Evolutionary conservation across 2,888 invertebrate species (phyloP).

Genomic region (Prosapia bicincta): DNA sequence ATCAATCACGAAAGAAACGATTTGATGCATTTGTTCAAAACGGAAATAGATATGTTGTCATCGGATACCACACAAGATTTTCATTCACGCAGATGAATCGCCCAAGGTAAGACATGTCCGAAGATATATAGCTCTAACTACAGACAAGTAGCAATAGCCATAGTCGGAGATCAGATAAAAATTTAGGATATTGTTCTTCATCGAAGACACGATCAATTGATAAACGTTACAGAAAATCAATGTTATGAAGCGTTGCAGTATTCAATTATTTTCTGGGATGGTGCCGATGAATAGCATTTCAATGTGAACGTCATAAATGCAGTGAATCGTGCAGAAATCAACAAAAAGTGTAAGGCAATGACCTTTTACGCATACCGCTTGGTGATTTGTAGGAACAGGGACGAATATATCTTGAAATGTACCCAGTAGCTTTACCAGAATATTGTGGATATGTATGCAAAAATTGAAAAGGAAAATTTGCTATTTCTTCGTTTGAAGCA

Average conservation of each 20-base stretch:
- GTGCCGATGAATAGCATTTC: slow-evolving; percentile 40
- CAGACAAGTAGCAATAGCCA: not conserved
- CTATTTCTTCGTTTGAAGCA: slow-evolving; percentile 42
- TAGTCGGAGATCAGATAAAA: not conserved
- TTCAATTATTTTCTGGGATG: slow-evolving; percentile 40
- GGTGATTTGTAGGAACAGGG: slow-evolving; percentile 23
- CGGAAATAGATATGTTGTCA: not conserved
- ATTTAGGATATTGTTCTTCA: slow-evolving; percentile 36
- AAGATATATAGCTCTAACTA: not conserved
- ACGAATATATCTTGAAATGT: slow-evolving; percentile 13
- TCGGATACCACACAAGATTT: not conserved
- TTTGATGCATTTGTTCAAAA: not conserved
- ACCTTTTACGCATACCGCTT: slow-evolving; percentile 9
- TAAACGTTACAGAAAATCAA: slow-evolving; percentile 31
- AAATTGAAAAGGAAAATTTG: slow-evolving; percentile 43
- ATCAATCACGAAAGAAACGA: not conserved
- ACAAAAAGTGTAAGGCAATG: not conserved
- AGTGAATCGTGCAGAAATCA: not conserved
- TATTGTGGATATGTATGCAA: slow-evolving; percentile 44
- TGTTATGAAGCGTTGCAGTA: slow-evolving; percentile 42
- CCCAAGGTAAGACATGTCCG: not conserved
- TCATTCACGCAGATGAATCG: not conserved
- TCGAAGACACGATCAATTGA: slow-evolving; percentile 27
- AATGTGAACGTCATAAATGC: slow-evolving; percentile 24
- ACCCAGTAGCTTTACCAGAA: slow-evolving; percentile 40